Percentiles rank a stretch among this genome's conserved stretches.
Conservation (phyloP, 2,797 vertebrate species). For the Tamandua tetradactyla region DNA sequence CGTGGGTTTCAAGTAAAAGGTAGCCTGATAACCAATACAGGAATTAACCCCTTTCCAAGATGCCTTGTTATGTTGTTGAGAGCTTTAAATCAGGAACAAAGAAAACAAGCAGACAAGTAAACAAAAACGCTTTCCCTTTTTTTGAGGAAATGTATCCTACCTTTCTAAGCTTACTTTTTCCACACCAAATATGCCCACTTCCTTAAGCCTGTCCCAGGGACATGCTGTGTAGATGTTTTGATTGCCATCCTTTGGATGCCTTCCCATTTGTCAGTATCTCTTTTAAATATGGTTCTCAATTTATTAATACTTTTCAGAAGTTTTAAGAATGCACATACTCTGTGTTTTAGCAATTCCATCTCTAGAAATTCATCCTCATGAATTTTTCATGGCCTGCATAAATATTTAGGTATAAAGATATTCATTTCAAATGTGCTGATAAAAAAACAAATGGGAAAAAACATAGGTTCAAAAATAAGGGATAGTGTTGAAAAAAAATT, state of each 20-base stretch:
- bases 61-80: neutral
- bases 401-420: conserved; percentile 29
- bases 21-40: neutral
- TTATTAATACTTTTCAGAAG: conserved; percentile 13
- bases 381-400: conserved; percentile 47
- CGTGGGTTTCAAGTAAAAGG: neutral
- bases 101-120: neutral
- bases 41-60: neutral
- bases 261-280: conserved; percentile 38
- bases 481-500: conserved; percentile 3
- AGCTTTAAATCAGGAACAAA: neutral
- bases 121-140: neutral
- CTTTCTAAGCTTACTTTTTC: neutral
- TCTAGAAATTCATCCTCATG: conserved; percentile 49
- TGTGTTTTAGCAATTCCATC: conserved; percentile 36
- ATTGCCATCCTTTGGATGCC: neutral
- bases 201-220: neutral
- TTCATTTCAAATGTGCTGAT: conserved; percentile 61
- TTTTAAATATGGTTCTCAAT: conserved; percentile 1
- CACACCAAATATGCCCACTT: too few species aligned
- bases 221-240: neutral
- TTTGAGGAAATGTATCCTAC: neutral
- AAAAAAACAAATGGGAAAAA: neutral
- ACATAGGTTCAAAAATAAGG: neutral
- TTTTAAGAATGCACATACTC: neutral